A percentile compares a stretch with the other conserved stretches of the same genome.
Evolutionary conservation across 2,888 invertebrate genomes (phyloP).

Genomic region (Polylopha cassiicola): DNA sequence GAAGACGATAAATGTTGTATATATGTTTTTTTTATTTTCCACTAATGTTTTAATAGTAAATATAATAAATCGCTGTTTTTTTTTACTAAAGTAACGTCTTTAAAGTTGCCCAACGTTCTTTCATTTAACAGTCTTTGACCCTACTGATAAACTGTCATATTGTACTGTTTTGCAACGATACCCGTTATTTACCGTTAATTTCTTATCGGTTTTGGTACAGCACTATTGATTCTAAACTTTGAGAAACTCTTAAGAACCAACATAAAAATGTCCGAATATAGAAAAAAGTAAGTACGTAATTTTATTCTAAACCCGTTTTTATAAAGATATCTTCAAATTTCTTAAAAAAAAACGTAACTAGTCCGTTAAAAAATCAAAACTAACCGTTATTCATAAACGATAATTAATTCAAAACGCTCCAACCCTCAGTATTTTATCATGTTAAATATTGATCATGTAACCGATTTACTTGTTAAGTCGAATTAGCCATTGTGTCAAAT

Average conservation of each 20-base stretch:
- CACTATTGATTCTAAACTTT: too few species aligned
- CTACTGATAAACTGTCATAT: neutral
- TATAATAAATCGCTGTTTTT: constrained; percentile 6
- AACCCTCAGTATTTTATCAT: constrained; percentile 25
- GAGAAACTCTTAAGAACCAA: neutral
- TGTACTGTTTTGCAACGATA: too few species aligned
- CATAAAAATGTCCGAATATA: neutral
- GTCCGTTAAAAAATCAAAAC: constrained; percentile 20
- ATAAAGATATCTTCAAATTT: neutral
- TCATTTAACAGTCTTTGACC: constrained; percentile 8
- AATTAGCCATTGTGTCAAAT: constrained; percentile 31
- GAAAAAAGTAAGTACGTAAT: too few species aligned
- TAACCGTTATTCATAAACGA: constrained; percentile 27
- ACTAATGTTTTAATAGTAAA: too few species aligned
- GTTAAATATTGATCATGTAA: constrained; percentile 36
- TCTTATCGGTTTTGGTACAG: too few species aligned
- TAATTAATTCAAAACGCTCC: constrained; percentile 24
- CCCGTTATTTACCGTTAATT: too few species aligned
- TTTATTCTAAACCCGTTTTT: too few species aligned
- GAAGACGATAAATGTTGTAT: too few species aligned
- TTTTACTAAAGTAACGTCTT: neutral
- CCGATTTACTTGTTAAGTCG: constrained; percentile 27
- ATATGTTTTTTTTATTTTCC: too few species aligned
- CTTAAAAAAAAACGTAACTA: neutral
- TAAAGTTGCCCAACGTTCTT: constrained; percentile 17